Evolutionary conservation across 2,888 invertebrate species (phyloP).

Genomic region (Patella pellucida): DNA sequence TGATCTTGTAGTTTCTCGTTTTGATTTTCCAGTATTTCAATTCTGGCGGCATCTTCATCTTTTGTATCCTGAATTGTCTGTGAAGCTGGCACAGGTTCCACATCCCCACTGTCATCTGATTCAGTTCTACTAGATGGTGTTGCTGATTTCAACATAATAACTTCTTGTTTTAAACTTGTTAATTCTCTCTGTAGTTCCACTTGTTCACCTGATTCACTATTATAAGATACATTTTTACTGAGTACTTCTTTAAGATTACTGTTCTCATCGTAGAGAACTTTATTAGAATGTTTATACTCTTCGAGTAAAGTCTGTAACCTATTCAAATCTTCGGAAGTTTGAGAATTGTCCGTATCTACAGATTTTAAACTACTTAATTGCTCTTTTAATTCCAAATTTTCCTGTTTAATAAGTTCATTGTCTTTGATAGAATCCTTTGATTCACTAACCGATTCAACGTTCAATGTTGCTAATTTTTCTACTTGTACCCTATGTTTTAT

Average conservation of each 20-base stretch:
- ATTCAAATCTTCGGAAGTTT: background rate
- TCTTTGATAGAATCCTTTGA: background rate
- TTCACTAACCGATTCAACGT: background rate
- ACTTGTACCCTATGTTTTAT: background rate
- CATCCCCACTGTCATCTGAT: background rate
- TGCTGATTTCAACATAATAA: background rate
- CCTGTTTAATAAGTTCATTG: conserved; percentile 30
- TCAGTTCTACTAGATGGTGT: background rate
- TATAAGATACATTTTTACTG: background rate
- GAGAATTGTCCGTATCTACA: background rate
- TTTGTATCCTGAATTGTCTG: background rate
- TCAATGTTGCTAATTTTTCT: background rate
- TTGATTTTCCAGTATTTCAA: conserved; percentile 28
- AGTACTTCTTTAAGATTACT: background rate
- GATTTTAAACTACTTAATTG: background rate
- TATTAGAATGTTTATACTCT: background rate
- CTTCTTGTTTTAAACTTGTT: background rate
- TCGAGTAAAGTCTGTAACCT: background rate
- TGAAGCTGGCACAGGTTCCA: background rate
- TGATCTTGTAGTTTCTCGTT: conserved; percentile 39
- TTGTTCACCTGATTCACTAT: background rate
- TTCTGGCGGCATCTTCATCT: background rate
- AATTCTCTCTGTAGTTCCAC: background rate
- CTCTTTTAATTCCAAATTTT: conserved; percentile 25
- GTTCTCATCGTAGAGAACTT: background rate